Conservation (phyloP, 2,113 vertebrate genomes). For the Dinomys branickii region DNA sequence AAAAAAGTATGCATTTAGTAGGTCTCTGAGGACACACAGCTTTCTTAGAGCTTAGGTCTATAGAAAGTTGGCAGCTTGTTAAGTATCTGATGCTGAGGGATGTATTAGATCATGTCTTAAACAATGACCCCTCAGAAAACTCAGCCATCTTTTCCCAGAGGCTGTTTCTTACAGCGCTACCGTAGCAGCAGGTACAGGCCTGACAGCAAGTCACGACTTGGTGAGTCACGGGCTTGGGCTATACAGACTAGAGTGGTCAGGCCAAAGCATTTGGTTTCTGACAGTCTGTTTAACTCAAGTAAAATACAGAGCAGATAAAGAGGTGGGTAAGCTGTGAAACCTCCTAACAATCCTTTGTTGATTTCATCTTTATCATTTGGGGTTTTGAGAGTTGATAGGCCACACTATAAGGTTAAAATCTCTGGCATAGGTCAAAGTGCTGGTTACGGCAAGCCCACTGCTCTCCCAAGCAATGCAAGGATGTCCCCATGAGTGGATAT, state of each 20-base stretch:
- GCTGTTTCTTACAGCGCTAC: neutral
- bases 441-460: neutral
- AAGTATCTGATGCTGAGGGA: neutral
- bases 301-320: neutral
- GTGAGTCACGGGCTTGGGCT: neutral
- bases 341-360: neutral
- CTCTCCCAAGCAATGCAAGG: neutral
- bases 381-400: neutral
- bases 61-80: neutral
- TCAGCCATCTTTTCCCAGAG: neutral
- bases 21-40: neutral
- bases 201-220: neutral
- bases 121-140: neutral
- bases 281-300: neutral
- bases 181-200: neutral
- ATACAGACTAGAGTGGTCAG: neutral
- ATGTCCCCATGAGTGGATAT: neutral
- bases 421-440: neutral
- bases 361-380: neutral
- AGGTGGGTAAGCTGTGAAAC: neutral
- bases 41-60: neutral
- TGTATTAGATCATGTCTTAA: neutral
- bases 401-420: fast-evolving
- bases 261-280: neutral
- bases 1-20: neutral